These are phyloP conservation scores for Podargus strigoides DNA, from an alignment of 2,797 vertebrate genomes.

Conservation along the genomic window DNA sequence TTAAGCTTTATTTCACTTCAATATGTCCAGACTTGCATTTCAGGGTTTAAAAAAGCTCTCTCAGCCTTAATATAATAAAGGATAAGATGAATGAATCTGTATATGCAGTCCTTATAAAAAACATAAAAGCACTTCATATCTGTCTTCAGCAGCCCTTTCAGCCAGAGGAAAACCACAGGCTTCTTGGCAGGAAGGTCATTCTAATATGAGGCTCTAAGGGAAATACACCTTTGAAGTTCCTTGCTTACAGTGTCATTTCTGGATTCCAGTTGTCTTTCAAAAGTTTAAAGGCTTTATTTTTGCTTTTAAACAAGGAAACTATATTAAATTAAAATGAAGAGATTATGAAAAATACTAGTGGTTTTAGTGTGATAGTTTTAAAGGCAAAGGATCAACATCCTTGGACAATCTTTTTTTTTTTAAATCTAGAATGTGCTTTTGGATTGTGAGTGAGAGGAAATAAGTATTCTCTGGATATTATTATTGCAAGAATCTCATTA, in stretches of 20 bases:
- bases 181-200: slow-evolving; percentile 16
- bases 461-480: not conserved
- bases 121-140: not conserved
- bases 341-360: not conserved
- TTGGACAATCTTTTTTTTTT: not conserved
- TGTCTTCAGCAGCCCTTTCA: slow-evolving; percentile 2
- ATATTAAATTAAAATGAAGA: not conserved
- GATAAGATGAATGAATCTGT: not conserved
- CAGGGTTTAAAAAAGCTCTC: not conserved
- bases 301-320: not conserved
- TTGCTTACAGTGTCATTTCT: not conserved
- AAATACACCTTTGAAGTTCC: slow-evolving; percentile 17
- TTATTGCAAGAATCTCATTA: not conserved
- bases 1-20: slow-evolving; percentile 1
- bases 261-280: not conserved
- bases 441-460: not conserved
- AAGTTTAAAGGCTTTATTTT: slow-evolving; percentile 17
- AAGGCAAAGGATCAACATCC: not conserved
- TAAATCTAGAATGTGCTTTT: not conserved
- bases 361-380: not conserved
- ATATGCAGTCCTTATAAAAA: not conserved
- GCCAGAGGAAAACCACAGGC: not conserved
- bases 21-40: not conserved
- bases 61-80: not conserved
- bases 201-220: not conserved